Evolutionary conservation across 2,113 vertebrate genomes (phyloP).

Genomic region (Cariama cristata): DNA sequence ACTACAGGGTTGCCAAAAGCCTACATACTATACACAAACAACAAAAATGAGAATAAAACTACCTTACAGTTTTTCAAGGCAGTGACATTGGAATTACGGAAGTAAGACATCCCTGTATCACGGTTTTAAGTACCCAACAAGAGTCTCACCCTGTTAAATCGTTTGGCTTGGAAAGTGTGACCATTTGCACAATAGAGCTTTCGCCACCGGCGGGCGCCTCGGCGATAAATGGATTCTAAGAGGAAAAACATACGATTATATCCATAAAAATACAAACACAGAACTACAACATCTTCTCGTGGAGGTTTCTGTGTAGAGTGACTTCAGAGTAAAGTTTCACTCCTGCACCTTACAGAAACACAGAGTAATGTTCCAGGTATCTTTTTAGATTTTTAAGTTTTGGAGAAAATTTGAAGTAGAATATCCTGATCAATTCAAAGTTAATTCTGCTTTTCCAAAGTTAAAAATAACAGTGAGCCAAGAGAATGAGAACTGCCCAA

Average conservation of each 20-base stretch:
- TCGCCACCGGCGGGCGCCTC: conserved; percentile 96
- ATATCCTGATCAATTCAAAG: not conserved
- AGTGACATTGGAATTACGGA: not conserved
- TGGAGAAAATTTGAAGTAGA: not conserved
- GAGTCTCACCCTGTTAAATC: conserved; percentile 93
- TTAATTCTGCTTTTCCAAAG: not conserved
- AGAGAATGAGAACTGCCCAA: not conserved
- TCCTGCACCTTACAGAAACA: not conserved
- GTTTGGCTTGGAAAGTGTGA: conserved; percentile 98
- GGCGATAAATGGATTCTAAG: conserved; percentile 97
- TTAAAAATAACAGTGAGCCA: not conserved
- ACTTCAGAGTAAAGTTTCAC: not conserved
- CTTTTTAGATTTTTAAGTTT: not conserved
- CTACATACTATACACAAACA: not conserved
- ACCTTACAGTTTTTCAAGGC: conserved; percentile 2
- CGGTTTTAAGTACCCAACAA: conserved; percentile 9
- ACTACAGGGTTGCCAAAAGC: not conserved
- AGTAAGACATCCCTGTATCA: conserved; percentile 26
- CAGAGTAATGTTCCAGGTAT: not conserved
- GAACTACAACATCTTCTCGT: not conserved
- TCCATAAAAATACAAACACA: conserved; percentile 30
- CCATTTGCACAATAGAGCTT: conserved; percentile 98
- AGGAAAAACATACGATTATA: conserved; percentile 57
- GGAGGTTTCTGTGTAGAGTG: not conserved
- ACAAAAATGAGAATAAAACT: not conserved